These are phyloP conservation scores for Drosophila cracens DNA, from an alignment of 2,888 invertebrate species.

Conservation along the genomic window DNA sequence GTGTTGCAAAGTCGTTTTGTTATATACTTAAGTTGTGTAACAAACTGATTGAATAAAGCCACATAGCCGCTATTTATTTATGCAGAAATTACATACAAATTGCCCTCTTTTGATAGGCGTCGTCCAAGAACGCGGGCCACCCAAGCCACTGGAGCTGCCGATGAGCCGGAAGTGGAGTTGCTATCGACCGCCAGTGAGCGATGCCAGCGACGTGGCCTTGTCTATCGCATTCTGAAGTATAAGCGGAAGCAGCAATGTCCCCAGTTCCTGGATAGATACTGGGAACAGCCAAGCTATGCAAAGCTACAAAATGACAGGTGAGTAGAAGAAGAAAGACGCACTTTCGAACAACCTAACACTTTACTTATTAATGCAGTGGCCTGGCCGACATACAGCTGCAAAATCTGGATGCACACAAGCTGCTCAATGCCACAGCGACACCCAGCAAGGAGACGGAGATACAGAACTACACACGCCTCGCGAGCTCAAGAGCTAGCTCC, in stretches of 20 bases:
- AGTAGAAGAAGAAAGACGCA: neutral
- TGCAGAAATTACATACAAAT: constrained; percentile 12
- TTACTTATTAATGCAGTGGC: constrained; percentile 82
- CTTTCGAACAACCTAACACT: neutral
- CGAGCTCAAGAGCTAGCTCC: constrained; percentile 87
- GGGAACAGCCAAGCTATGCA: constrained; percentile 82
- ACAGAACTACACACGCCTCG: constrained; percentile 57
- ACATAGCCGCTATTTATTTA: neutral
- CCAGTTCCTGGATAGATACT: constrained; percentile 83
- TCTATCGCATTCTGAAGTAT: constrained; percentile 68
- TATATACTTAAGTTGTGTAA: neutral
- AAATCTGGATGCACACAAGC: constrained; percentile 87
- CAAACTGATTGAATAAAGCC: neutral
- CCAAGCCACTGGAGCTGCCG: constrained; percentile 9
- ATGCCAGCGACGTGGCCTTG: constrained; percentile 60
- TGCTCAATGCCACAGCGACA: constrained; percentile 81
- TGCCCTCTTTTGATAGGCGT: constrained; percentile 57
- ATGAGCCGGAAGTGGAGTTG: constrained; percentile 80
- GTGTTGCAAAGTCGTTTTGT: neutral
- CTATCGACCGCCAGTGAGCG: constrained; percentile 75
- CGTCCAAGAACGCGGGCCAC: constrained; percentile 44
- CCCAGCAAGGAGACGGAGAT: constrained; percentile 80
- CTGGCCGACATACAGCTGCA: constrained; percentile 86
- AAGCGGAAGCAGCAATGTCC: constrained; percentile 69
- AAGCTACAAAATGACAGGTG: constrained; percentile 76